phyloP scores from a whole-genome alignment of 2,797 vertebrate genomes.

The Pseudomugil tenellus region DNA sequence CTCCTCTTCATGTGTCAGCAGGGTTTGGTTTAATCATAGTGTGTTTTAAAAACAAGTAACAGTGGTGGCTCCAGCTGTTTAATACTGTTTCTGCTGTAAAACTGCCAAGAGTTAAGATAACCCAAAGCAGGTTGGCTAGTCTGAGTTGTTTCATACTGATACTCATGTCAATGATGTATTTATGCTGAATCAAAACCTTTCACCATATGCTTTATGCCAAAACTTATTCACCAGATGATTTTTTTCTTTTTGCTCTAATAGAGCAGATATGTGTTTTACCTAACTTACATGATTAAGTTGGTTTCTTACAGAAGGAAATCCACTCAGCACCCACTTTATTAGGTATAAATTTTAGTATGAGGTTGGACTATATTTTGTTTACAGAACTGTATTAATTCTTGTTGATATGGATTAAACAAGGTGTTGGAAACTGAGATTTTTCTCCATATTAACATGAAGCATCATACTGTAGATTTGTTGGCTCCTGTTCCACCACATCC shows the following conservation, averaged over 20 bases:
- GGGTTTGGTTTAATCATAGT: slow-evolving; percentile 35
- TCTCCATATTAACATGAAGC: too few relatives aligned
- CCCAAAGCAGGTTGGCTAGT: not conserved
- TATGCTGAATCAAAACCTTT: not conserved
- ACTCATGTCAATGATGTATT: slow-evolving; percentile 8
- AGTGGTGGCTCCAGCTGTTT: slow-evolving; percentile 21
- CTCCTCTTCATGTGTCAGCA: slow-evolving; percentile 61
- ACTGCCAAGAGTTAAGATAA: slow-evolving; percentile 15
- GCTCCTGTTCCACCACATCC: too few relatives aligned
- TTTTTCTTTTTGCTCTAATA: not conserved
- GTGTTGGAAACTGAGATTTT: too few relatives aligned
- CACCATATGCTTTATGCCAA: not conserved
- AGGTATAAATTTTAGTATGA: not conserved
- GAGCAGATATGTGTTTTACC: not conserved
- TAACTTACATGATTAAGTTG: not conserved
- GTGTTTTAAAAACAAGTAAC: slow-evolving; percentile 43
- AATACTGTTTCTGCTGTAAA: slow-evolving; percentile 16
- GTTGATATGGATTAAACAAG: too few relatives aligned
- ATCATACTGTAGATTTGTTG: too few relatives aligned
- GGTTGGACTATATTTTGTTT: too few relatives aligned
- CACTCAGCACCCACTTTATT: not conserved
- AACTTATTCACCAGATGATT: too few relatives aligned
- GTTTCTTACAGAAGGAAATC: not conserved
- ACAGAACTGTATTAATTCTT: too few relatives aligned
- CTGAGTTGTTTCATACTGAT: not conserved